Conservation (phyloP, 2,888 invertebrate species). For the Caenorhabditis uteleia region DNA sequence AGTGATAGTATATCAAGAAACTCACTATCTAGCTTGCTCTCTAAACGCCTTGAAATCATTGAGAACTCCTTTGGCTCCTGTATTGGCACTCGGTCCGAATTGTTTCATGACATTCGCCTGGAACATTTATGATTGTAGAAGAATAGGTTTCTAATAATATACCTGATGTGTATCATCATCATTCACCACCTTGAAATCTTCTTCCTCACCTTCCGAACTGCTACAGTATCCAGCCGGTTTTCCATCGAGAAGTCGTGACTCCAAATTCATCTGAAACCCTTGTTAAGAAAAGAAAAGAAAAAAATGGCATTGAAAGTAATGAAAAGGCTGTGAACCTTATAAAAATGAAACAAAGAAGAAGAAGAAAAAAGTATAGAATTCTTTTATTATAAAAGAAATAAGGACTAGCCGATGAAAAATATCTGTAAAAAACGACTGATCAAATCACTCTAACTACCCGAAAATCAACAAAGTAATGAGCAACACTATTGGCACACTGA, state of each 20-base stretch:
- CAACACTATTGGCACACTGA: no score
- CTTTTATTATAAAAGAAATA: no score
- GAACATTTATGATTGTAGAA: constrained; percentile 5
- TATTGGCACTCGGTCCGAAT: constrained; percentile 35
- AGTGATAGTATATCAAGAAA: neutral
- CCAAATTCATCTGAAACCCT: constrained; percentile 38
- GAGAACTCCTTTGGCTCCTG: constrained; percentile 56
- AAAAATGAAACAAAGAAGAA: neutral
- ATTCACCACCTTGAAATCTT: constrained; percentile 48
- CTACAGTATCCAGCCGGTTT: constrained; percentile 66
- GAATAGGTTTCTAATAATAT: neutral
- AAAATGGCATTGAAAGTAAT: constrained; percentile 18
- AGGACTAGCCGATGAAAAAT: no score
- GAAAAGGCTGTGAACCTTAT: neutral
- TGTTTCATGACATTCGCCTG: constrained; percentile 47
- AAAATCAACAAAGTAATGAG: no score
- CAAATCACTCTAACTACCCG: no score
- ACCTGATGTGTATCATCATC: constrained; percentile 52
- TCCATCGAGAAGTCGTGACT: constrained; percentile 64
- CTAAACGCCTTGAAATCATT: constrained; percentile 41
- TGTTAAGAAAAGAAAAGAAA: constrained; percentile 18
- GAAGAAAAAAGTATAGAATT: no score
- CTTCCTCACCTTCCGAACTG: constrained; percentile 65
- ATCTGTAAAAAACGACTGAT: no score
- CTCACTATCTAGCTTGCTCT: constrained; percentile 37